Evolutionary conservation across 2,113 vertebrate species (phyloP).

Genomic region (Clarias gariepinus): DNA sequence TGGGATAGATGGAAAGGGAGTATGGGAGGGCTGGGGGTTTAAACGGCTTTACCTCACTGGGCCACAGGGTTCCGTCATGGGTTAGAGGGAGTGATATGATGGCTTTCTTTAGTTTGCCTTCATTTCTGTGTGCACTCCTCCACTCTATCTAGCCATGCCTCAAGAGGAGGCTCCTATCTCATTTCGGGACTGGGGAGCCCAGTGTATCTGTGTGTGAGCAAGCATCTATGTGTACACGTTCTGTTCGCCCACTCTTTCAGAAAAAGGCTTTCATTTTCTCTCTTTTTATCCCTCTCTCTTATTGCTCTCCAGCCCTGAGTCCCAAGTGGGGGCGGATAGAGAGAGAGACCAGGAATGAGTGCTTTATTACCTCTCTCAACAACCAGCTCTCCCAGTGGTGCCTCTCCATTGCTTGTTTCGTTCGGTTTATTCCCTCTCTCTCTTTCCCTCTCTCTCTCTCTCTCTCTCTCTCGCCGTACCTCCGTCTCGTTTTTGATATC

Average conservation of each 20-base stretch:
- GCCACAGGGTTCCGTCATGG: constrained; percentile 23
- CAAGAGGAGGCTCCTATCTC: constrained; percentile 33
- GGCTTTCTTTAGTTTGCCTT: constrained; percentile 42
- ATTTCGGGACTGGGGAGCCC: constrained; percentile 25
- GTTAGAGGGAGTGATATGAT: constrained; percentile 37
- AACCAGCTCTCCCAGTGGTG: constrained; percentile 39
- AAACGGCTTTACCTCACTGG: constrained; percentile 35
- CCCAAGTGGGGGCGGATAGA: constrained; percentile 46
- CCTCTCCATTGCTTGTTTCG: constrained; percentile 45
- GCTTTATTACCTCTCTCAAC: constrained; percentile 53
- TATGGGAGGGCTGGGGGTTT: constrained; percentile 31
- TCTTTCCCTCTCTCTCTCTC: not conserved
- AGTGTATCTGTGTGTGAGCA: constrained; percentile 22
- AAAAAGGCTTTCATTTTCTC: constrained; percentile 43
- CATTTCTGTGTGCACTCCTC: constrained; percentile 35
- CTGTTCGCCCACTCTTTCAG: constrained; percentile 41
- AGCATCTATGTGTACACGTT: constrained; percentile 15
- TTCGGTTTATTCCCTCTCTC: constrained; percentile 27
- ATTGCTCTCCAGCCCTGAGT: constrained; percentile 48
- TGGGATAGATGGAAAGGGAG: constrained; percentile 40
- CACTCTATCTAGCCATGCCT: constrained; percentile 30
- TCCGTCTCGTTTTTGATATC: constrained; percentile 25
- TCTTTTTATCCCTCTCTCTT: constrained; percentile 48
- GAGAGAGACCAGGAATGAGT: constrained; percentile 40
- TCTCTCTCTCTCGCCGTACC: not conserved